Evolutionary conservation across 2,113 vertebrate genomes (phyloP).

Genomic region (Tragulus kanchil): DNA sequence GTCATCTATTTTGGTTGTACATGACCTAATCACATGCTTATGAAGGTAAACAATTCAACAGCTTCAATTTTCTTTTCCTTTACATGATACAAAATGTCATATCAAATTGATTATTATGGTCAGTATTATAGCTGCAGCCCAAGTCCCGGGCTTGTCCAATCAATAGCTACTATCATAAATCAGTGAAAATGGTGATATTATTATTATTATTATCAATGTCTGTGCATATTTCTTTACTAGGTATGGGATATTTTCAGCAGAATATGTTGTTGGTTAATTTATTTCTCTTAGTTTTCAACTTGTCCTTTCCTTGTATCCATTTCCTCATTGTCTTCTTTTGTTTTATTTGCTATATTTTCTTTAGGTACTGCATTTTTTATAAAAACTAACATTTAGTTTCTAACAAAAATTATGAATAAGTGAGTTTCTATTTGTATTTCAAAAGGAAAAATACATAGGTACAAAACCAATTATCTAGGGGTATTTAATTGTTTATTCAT

Average conservation of each 20-base stretch:
- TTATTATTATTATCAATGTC: background rate
- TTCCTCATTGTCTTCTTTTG: background rate
- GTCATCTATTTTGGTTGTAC: slow-evolving; percentile 56
- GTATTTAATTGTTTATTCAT: background rate
- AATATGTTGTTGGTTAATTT: background rate
- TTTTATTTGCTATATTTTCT: background rate
- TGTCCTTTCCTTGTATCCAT: background rate
- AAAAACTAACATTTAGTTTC: background rate
- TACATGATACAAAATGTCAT: background rate
- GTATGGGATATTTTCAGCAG: background rate
- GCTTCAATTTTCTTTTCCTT: background rate
- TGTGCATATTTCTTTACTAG: background rate
- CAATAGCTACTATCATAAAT: background rate
- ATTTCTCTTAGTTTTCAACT: slow-evolving; percentile 39
- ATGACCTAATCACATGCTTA: slow-evolving; percentile 39
- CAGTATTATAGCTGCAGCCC: background rate
- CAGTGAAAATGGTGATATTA: background rate
- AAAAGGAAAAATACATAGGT: background rate
- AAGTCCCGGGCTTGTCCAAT: background rate
- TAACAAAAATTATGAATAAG: background rate
- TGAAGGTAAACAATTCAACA: background rate
- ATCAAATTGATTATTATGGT: background rate
- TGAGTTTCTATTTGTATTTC: background rate
- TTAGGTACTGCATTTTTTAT: background rate
- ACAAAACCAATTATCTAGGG: background rate